A percentile compares a stretch with the other conserved stretches of the same genome.
Evolutionary conservation across 2,888 invertebrate genomes (phyloP).

Genomic region (Enchytraeus crypticus): DNA sequence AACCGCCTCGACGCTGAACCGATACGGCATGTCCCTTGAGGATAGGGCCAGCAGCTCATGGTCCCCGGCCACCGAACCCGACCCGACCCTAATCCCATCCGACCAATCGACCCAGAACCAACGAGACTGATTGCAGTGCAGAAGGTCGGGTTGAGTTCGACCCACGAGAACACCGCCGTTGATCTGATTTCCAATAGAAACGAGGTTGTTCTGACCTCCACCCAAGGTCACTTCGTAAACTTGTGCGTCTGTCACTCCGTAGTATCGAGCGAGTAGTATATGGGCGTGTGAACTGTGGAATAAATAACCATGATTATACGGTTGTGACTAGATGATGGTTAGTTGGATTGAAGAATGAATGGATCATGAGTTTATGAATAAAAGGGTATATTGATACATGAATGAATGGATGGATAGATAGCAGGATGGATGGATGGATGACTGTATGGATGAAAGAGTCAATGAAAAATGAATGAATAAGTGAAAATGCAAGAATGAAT

Average conservation of each 20-base stretch:
- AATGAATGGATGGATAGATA: no score
- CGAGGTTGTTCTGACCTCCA: slow-evolving; percentile 1
- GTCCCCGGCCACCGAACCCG: slow-evolving; percentile 1
- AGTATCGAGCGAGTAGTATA: not conserved
- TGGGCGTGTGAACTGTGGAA: slow-evolving; percentile 7
- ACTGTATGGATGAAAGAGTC: not conserved
- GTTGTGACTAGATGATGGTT: no score
- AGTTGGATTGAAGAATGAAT: no score
- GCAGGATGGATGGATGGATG: not conserved
- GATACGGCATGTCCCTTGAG: not conserved
- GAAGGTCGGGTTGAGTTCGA: not conserved
- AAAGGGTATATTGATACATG: no score
- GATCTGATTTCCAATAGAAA: not conserved
- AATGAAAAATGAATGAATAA: not conserved
- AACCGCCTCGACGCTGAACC: not conserved
- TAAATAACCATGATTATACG: no score
- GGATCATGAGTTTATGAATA: no score
- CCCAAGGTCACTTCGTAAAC: slow-evolving; percentile 11
- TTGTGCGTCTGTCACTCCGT: not conserved
- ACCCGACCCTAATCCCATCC: slow-evolving; percentile 6
- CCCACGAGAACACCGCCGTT: not conserved
- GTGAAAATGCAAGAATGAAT: not conserved
- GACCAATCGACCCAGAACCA: slow-evolving; percentile 13
- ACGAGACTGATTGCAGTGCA: slow-evolving; percentile 4
- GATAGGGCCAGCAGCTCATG: not conserved